These are phyloP conservation scores for Vombatus ursinus DNA, from an alignment of 2,113 vertebrate genomes.

Conservation along the genomic window DNA sequence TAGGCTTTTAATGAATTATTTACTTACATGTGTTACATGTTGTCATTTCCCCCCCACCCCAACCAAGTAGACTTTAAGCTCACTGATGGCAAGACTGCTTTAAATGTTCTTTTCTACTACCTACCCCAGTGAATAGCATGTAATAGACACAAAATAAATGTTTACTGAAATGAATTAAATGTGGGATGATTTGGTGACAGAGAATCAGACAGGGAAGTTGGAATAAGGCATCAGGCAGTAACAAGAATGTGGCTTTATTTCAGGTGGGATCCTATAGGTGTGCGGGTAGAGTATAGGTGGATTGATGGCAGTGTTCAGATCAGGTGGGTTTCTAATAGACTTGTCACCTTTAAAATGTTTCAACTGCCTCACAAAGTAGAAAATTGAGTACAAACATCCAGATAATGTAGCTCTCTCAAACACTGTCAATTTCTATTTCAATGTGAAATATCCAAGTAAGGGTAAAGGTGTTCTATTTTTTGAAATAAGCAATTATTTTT, in stretches of 20 bases:
- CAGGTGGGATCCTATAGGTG: not conserved
- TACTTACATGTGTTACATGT: not conserved
- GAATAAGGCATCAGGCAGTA: not conserved
- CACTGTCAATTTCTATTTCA: not conserved
- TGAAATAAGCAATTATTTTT: not conserved
- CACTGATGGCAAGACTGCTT: not conserved
- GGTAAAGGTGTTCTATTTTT: not conserved
- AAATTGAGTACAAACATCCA: slow-evolving; percentile 2
- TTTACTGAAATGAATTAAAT: not conserved
- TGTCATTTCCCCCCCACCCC: too few relatives aligned
- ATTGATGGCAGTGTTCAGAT: not conserved
- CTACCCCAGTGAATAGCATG: not conserved
- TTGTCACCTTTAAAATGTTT: not conserved
- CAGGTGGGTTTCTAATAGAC: not conserved
- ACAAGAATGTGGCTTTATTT: not conserved
- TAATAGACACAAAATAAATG: not conserved
- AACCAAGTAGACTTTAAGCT: not conserved
- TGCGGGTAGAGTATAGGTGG: not conserved
- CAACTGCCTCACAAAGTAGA: not conserved
- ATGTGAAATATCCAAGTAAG: not conserved
- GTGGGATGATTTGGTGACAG: not conserved
- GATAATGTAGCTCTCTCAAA: not conserved
- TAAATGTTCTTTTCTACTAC: not conserved
- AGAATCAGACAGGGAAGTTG: not conserved
- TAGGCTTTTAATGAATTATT: not conserved